Evolutionary conservation across 2,113 vertebrate genomes (phyloP).

Genomic region (Neolamprologus hecqui): DNA sequence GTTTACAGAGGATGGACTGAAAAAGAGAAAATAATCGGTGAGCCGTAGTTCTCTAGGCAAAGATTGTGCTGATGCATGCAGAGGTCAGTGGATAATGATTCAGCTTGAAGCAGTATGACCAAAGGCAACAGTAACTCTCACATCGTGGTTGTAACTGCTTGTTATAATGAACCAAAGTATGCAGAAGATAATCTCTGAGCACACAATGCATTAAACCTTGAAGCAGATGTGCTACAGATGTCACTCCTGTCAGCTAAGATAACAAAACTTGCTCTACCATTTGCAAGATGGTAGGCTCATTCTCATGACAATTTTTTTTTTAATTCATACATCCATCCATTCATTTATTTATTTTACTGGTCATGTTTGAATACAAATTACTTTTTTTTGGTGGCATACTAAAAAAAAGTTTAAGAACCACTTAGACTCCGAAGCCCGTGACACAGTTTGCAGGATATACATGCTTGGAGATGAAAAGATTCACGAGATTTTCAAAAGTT

Average conservation of each 20-base stretch:
- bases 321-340: background rate
- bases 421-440: rapidly evolving
- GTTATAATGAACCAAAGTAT: background rate
- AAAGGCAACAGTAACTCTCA: background rate
- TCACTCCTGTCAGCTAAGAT: background rate
- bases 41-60: background rate
- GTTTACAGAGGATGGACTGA: background rate
- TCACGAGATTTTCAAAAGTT: background rate
- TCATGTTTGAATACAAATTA: background rate
- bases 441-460: background rate
- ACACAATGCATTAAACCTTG: background rate
- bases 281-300: background rate
- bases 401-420: background rate
- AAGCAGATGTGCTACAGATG: background rate
- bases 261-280: background rate
- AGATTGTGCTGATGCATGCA: background rate
- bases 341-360: background rate
- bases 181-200: background rate
- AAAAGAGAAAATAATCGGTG: background rate
- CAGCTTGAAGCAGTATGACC: background rate
- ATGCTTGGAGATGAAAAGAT: background rate
- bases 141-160: background rate
- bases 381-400: background rate
- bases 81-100: background rate
- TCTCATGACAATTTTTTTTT: rapidly evolving